phyloP scores from a whole-genome alignment of 1,140 invertebrate genomes.

The Rhyzopertha dominica region DNA sequence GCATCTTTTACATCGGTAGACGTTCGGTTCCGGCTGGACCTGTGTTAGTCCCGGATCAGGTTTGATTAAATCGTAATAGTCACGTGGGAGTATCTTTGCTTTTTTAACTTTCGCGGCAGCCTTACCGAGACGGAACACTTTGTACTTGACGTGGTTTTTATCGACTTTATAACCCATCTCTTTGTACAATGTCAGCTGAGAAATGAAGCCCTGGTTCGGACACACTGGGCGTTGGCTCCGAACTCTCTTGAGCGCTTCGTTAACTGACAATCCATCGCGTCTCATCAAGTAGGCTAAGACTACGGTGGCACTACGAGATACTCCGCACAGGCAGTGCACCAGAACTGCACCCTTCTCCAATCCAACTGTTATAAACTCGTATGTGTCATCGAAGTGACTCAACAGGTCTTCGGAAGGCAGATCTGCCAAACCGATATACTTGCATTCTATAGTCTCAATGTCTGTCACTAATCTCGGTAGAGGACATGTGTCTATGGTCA shows the following conservation, averaged over 20 bases:
- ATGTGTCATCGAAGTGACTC: constrained; percentile 68
- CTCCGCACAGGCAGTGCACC: constrained; percentile 81
- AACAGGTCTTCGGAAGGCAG: constrained; percentile 76
- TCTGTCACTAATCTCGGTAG: constrained; percentile 67
- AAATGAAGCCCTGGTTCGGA: constrained; percentile 56
- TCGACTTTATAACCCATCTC: constrained; percentile 71
- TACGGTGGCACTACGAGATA: constrained; percentile 78
- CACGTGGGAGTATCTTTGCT: constrained; percentile 76
- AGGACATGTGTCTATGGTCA: constrained; percentile 78
- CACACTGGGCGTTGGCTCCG: constrained; percentile 30
- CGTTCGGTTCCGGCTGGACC: constrained; percentile 72
- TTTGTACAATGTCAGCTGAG: constrained; percentile 70
- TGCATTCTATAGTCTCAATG: constrained; percentile 59
- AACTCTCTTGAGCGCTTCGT: constrained; percentile 59
- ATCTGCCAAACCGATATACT: constrained; percentile 77
- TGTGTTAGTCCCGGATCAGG: constrained; percentile 71
- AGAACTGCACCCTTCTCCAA: constrained; percentile 56
- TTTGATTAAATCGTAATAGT: constrained; percentile 69
- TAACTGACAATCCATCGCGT: constrained; percentile 65
- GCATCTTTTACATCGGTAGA: constrained; percentile 75
- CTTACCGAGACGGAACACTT: constrained; percentile 68
- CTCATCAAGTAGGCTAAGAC: constrained; percentile 84
- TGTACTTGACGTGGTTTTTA: constrained; percentile 65
- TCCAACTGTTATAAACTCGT: constrained; percentile 65
- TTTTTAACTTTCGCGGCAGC: constrained; percentile 76